Evolutionary conservation across 1,140 invertebrate species (phyloP), one percentile per base, ranked within the genome.

Genomic region (Sesamia nonagrioides): DNA sequence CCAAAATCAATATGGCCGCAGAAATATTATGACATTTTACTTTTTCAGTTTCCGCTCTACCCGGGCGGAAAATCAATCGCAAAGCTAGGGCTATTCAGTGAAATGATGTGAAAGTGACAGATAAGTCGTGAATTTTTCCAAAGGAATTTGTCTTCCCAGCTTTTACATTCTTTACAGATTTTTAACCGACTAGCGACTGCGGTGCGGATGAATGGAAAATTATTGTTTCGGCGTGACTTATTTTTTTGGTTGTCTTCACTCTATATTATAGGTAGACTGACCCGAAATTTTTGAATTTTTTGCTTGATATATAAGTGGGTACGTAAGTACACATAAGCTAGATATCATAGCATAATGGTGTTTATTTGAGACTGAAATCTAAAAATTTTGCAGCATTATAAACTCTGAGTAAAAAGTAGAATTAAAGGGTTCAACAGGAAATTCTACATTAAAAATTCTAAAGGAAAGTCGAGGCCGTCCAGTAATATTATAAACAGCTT

Each of bases 31-130:
- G 33, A 66, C 42, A 75, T 71, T 60, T 45, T 40, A 60, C 54
- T 60, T 58, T 56, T 60, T 45, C 63, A 40, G 71, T 63, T 78
- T 80, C 66, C 56, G 82, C 74, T 80, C 63, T 71, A 73, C 71
- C 73, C 76, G 72, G 76, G 63, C 21, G 61, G 77, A 80, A 83
- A 80, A 81, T 78, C 71, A 80, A 80, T 58, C 48, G 78, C 71
- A 60, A 80, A 74, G 60, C 71, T 69, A 50, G 69, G 52, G 63
- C 74, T 80, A 75, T 78, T 75, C 74, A 63, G 80, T 45, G 69
- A 79, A 83, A 80, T 83, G 84, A 80, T 78, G 79, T 72, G 80
- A 80, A 77, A 83, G 60, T 85, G 79, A 85, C 82, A 82, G 84
- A 85, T 83, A 81, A 82, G 68, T 77, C 73, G 45, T 21, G 68